Conservation (phyloP, 53 echinoderm and acorn worm species). For the Zoroaster sp. region DNA sequence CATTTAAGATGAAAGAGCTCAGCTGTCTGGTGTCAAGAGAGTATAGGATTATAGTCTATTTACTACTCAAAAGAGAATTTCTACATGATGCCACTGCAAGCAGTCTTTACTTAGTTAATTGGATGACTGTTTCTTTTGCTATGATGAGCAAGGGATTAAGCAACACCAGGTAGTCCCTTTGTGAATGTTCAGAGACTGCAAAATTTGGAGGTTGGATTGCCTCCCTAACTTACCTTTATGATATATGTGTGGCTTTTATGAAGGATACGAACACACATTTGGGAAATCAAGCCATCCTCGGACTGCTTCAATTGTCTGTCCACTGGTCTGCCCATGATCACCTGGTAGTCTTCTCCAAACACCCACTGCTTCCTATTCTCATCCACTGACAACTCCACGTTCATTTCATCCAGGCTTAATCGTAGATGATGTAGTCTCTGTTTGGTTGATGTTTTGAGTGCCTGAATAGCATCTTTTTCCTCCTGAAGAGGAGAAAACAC, state of each 20-base stretch:
- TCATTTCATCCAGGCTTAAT: not conserved
- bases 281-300: slow-evolving; percentile 43
- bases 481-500: slow-evolving; percentile 35
- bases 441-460: slow-evolving; percentile 12
- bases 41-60: too few relatives aligned
- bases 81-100: too few relatives aligned
- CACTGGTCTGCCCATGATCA: slow-evolving; percentile 23
- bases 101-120: too few relatives aligned
- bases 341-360: slow-evolving; percentile 45
- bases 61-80: too few relatives aligned
- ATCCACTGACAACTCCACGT: not conserved
- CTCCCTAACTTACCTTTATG: slow-evolving; percentile 71
- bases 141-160: too few relatives aligned
- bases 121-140: too few relatives aligned
- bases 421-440: slow-evolving; percentile 11
- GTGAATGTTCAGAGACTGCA: too few relatives aligned
- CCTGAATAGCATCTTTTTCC: not conserved
- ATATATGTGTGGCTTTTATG: slow-evolving; percentile 41
- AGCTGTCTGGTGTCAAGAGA: too few relatives aligned
- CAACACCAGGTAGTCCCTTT: too few relatives aligned
- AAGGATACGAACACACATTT: slow-evolving; percentile 33
- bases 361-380: slow-evolving; percentile 47
- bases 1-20: too few relatives aligned
- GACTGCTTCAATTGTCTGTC: slow-evolving; percentile 40
- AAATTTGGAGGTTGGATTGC: too few relatives aligned